Base-by-base conservation (phyloP, 2,113 vertebrate genomes). In the Picathartes gymnocephalus region DNA sequence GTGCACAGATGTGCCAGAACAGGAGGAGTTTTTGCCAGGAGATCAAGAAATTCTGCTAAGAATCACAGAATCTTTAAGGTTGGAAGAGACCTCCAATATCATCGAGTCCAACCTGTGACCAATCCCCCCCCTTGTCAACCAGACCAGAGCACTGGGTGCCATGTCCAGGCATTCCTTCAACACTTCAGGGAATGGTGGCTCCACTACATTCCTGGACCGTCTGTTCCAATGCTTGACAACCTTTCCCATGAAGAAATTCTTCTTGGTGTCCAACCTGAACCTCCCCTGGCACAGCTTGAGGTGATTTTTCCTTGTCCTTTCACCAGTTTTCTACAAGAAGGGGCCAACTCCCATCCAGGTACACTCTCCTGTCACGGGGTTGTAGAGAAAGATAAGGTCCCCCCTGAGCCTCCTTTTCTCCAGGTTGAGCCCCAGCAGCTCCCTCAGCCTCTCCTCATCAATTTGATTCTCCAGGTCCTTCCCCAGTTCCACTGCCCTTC, bases 101-200 rank as follows among this genome's bases (percentile, higher is more conserved):
- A 69, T 11, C 4, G 8, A 82, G 17, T 53, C 54, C 21, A 54
- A 33, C 12, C 35, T 69, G 48, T 54, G 54, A 42, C 10, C 12
- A 27, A 13, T 54, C 30, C 15, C 12, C 47, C 69, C 40, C 21
- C n/a, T 31, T 61, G n/a, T 23, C 30, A 82, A n/a, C 21, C 24
- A 76, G 47, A 61, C 8, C 56, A 83, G 40, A 33, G 62, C 56
- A 51, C 22, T 10, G 8, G 69, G 12, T 53, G 39, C n/a, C 64
- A 62, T 0, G 0, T 35, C 11, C 40, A 69, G 62, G 9, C 1
- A 0, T 61, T 76, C 18, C 40, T 54, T 35, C 54, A 69, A 48
- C 14, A 42, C 15, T 21, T 69, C 15, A 22, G 42, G 31, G 62
- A 17, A 35, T 42, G 31, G 18, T 42, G 18, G 23, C 15, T 42